Conservation (phyloP, 2,888 invertebrate genomes). For the Yponomeuta malinellus region DNA sequence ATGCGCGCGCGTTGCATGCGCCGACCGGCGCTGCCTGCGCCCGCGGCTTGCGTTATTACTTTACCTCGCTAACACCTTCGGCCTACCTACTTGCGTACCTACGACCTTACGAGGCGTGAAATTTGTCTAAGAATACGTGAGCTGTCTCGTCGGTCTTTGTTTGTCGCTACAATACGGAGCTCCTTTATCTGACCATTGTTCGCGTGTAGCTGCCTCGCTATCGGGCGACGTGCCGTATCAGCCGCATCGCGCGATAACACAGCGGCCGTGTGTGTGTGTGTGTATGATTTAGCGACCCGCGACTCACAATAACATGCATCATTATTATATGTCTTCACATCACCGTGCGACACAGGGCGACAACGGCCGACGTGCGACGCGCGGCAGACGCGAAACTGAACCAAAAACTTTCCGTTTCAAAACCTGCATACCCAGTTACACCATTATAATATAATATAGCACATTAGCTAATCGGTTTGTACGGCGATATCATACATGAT, state of each 20-base stretch:
- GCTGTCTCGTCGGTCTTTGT: no score
- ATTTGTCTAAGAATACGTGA: no score
- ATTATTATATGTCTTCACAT: no score
- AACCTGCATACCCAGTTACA: neutral
- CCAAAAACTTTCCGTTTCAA: neutral
- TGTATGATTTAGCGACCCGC: no score
- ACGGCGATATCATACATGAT: neutral
- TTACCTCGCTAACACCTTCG: no score
- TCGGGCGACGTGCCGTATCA: neutral
- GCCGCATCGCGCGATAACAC: neutral
- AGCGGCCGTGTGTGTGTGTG: neutral
- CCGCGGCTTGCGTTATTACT: neutral
- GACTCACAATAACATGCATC: no score
- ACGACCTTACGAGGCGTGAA: no score
- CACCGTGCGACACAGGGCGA: neutral
- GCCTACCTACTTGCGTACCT: no score
- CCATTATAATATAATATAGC: neutral
- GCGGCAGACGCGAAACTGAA: neutral
- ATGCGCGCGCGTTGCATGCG: neutral
- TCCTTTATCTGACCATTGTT: no score
- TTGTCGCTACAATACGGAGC: no score
- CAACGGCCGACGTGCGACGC: neutral
- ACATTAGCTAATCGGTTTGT: conserved; percentile 1
- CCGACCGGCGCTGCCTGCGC: neutral
- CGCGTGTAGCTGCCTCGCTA: no score